Conservation (phyloP, 2,113 vertebrate genomes). For the Caloenas nicobarica region DNA sequence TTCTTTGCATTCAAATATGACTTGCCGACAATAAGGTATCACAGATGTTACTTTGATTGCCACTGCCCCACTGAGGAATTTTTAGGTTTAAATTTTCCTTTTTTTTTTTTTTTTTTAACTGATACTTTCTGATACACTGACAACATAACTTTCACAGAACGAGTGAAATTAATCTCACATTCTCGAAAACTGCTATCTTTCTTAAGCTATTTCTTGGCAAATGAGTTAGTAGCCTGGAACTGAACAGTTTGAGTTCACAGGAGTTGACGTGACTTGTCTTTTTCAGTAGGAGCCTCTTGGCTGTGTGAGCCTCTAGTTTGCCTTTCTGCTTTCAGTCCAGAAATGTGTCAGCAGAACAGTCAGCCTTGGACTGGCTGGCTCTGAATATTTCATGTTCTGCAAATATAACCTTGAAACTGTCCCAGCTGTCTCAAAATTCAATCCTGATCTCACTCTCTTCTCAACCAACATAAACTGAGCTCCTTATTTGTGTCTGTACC, state of each 20-base stretch:
- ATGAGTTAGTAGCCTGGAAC: slow-evolving; percentile 11
- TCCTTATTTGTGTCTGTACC: slow-evolving; percentile 1
- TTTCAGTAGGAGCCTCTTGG: slow-evolving; percentile 51
- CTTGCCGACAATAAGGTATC: slow-evolving; percentile 3
- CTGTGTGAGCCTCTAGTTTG: background rate
- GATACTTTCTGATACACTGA: slow-evolving; percentile 34
- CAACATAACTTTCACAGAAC: background rate
- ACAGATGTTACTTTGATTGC: slow-evolving; percentile 46
- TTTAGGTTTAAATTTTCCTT: slow-evolving; percentile 17
- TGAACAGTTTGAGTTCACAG: slow-evolving; percentile 38
- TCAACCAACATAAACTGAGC: background rate
- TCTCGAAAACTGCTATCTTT: slow-evolving; percentile 34
- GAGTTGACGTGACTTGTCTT: slow-evolving; percentile 46
- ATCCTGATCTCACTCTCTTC: slow-evolving; percentile 2
- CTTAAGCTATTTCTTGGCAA: slow-evolving; percentile 46
- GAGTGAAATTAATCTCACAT: slow-evolving; percentile 49
- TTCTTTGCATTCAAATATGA: background rate
- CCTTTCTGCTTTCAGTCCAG: slow-evolving; percentile 54
- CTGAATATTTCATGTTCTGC: slow-evolving; percentile 53
- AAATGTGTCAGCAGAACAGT: slow-evolving; percentile 62
- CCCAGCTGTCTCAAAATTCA: slow-evolving; percentile 57
- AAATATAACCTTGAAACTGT: slow-evolving; percentile 53
- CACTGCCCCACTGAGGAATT: slow-evolving; percentile 18
- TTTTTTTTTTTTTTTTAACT: slow-evolving; percentile 26
- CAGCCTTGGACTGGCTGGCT: slow-evolving; percentile 34